phyloP scores from a whole-genome alignment of 2,888 invertebrate genomes.

The Caenorhabditis sp. region DNA sequence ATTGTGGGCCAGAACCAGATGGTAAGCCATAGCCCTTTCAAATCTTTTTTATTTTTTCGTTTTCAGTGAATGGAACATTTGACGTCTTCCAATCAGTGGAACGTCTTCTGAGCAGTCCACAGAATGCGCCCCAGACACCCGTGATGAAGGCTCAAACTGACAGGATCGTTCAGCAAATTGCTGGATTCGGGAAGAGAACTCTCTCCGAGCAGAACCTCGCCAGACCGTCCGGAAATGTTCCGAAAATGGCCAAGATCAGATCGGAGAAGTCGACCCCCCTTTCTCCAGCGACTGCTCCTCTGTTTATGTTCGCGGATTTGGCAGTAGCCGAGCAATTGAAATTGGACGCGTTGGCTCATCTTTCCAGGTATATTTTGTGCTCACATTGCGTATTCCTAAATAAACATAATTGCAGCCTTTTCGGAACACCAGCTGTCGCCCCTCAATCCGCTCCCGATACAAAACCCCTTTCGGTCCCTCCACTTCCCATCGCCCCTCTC shows the following conservation, averaged over 20 bases:
- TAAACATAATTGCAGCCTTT: background rate
- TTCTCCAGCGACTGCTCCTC: conserved; percentile 15
- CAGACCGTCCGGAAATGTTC: conserved; percentile 14
- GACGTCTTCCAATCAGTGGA: conserved; percentile 60
- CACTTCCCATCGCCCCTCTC: conserved; percentile 29
- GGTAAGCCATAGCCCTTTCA: too few relatives aligned
- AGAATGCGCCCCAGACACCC: conserved; percentile 60
- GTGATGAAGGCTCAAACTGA: conserved; percentile 59
- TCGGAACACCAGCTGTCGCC: background rate
- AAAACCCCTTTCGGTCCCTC: background rate
- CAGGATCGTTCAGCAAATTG: conserved; percentile 48
- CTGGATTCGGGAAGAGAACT: conserved; percentile 59
- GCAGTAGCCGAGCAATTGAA: conserved; percentile 50
- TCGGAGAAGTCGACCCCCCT: conserved; percentile 14
- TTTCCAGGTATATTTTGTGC: conserved; percentile 22
- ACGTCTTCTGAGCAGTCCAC: conserved; percentile 46
- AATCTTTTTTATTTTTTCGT: too few relatives aligned
- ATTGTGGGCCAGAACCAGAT: conserved; percentile 78
- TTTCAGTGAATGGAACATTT: conserved; percentile 50
- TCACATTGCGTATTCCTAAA: background rate
- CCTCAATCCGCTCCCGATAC: background rate
- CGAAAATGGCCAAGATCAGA: conserved; percentile 60
- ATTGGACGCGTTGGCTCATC: conserved; percentile 37
- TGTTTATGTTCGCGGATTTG: conserved; percentile 66
- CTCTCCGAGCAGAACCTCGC: conserved; percentile 54